A percentile compares a stretch with the other conserved stretches of the same genome.
Evolutionary conservation across 2,113 vertebrate genomes (phyloP).

Genomic region (Syngnathus typhle): DNA sequence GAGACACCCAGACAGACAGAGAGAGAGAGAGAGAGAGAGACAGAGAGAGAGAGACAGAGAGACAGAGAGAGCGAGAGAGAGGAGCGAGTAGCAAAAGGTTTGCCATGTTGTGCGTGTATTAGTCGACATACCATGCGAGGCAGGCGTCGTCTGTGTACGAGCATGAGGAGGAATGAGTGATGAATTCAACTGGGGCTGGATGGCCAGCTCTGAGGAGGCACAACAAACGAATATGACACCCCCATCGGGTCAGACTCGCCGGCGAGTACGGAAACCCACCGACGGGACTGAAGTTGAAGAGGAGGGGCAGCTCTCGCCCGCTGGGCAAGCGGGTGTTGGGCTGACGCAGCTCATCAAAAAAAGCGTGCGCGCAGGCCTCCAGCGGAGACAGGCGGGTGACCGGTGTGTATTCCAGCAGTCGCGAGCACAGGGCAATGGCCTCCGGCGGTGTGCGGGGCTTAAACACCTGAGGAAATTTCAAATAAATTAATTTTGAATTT

Average conservation of each 20-base stretch:
- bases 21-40: too few relatives aligned
- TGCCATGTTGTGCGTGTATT: not conserved
- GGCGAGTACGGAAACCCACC: conserved; percentile 65
- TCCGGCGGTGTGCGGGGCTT: conserved; percentile 86
- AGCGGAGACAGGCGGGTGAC: conserved; percentile 85
- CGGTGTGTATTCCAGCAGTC: conserved; percentile 88
- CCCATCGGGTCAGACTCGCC: not conserved
- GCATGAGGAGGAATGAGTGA: conserved; percentile 88
- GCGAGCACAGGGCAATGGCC: conserved; percentile 86
- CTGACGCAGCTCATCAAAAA: conserved; percentile 86
- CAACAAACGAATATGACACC: not conserved
- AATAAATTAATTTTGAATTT: too few relatives aligned
- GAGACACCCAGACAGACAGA: too few relatives aligned
- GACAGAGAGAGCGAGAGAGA: not conserved
- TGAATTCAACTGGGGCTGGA: conserved; percentile 85
- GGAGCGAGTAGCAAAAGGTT: not conserved
- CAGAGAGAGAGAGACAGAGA: too few relatives aligned
- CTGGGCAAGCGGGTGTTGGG: conserved; percentile 83
- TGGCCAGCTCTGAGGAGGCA: conserved; percentile 78
- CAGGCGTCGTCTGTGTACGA: conserved; percentile 75
- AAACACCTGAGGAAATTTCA: conserved; percentile 73
- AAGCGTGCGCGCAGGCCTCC: conserved; percentile 85
- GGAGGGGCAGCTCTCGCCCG: conserved; percentile 81
- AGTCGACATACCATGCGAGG: conserved; percentile 74
- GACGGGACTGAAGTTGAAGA: conserved; percentile 89